Evolutionary conservation across 2,888 invertebrate genomes (phyloP).

Genomic region (Rotaria socialis): DNA sequence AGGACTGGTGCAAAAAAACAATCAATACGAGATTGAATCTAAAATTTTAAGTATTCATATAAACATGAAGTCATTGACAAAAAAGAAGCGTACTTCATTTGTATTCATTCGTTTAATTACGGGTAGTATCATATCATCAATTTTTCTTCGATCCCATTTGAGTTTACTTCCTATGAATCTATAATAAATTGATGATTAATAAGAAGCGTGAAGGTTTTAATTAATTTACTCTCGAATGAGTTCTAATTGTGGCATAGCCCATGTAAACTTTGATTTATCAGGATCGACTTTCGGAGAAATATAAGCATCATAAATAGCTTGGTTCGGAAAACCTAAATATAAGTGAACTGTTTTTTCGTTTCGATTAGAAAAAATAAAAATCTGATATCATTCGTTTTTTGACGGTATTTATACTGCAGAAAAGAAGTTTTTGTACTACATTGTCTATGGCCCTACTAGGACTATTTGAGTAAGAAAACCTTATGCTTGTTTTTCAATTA

Average conservation of each 20-base stretch:
- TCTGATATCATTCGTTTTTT: too few relatives aligned
- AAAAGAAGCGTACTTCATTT: not conserved
- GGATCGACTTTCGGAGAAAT: constrained; percentile 40
- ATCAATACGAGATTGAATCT: constrained; percentile 33
- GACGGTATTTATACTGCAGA: too few relatives aligned
- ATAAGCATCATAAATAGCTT: constrained; percentile 41
- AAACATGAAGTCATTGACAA: not conserved
- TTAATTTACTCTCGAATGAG: constrained; percentile 39
- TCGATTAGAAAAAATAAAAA: too few relatives aligned
- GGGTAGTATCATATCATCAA: constrained; percentile 44
- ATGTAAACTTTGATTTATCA: constrained; percentile 37
- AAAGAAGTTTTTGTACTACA: too few relatives aligned
- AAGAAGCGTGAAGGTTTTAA: not conserved
- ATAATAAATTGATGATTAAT: not conserved
- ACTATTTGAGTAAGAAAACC: too few relatives aligned
- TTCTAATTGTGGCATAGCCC: constrained; percentile 46
- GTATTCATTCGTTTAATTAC: constrained; percentile 41
- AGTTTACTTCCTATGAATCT: constrained; percentile 42
- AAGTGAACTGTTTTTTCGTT: not conserved
- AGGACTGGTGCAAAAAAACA: not conserved
- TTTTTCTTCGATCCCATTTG: constrained; percentile 38
- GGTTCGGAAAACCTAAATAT: constrained; percentile 40
- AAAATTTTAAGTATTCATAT: too few relatives aligned
- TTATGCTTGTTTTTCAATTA: too few relatives aligned
- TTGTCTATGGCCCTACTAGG: too few relatives aligned